Conservation (phyloP, 1,140 invertebrate genomes). For the Drosophila trapezifrons region DNA sequence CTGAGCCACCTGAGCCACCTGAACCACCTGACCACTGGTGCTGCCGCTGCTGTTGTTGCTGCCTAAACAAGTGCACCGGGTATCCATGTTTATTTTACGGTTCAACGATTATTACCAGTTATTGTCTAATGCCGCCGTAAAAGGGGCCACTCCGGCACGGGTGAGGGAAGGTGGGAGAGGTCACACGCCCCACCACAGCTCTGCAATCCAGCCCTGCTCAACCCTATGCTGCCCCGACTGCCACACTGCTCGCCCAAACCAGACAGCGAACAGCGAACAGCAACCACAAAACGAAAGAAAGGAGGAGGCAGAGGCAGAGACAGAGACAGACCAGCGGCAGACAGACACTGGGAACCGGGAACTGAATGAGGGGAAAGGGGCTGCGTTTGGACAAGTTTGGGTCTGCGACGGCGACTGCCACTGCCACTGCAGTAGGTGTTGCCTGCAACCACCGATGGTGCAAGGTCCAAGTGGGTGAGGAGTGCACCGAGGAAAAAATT, state of each 20-base stretch:
- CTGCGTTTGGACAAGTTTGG: slow-evolving; percentile 39
- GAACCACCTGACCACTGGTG: slow-evolving; percentile 56
- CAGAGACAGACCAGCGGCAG: slow-evolving; percentile 23
- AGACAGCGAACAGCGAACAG: slow-evolving; percentile 44
- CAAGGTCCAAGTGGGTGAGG: slow-evolving; percentile 46
- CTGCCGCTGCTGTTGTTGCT: slow-evolving; percentile 54
- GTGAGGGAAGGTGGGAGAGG: slow-evolving; percentile 17
- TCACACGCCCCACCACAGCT: slow-evolving; percentile 25
- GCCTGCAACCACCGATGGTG: slow-evolving; percentile 61
- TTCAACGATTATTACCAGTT: slow-evolving; percentile 83
- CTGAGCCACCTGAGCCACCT: slow-evolving; percentile 35
- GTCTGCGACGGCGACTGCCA: slow-evolving; percentile 5
- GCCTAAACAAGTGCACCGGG: slow-evolving; percentile 78
- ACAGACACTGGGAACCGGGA: slow-evolving; percentile 19
- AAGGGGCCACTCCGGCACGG: slow-evolving; percentile 53
- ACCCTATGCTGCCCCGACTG: slow-evolving; percentile 2
- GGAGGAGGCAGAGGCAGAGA: slow-evolving; percentile 9
- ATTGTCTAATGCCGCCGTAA: slow-evolving; percentile 77
- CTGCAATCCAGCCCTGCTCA: slow-evolving; percentile 8
- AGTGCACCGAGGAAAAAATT: slow-evolving; percentile 24
- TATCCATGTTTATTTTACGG: slow-evolving; percentile 83
- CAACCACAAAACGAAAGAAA: slow-evolving; percentile 56
- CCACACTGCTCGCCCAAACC: background rate
- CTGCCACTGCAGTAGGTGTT: slow-evolving; percentile 60
- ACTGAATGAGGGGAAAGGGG: background rate